A percentile compares a stretch with the other conserved stretches of the same genome.
Evolutionary conservation across 2,888 invertebrate genomes (phyloP).

Genomic region (Neuroscelio doddi): DNA sequence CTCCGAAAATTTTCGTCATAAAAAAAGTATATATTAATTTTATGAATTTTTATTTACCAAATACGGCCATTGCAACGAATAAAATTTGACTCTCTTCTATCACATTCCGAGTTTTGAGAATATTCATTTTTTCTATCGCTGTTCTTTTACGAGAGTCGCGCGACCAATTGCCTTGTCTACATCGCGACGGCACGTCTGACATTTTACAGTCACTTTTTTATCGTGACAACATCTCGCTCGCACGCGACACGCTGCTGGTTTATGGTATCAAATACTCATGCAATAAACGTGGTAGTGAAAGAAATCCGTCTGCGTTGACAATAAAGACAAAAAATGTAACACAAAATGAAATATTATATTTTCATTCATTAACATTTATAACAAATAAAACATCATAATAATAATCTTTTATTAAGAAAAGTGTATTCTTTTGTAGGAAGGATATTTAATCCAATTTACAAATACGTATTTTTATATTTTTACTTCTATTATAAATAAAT

Average conservation of each 20-base stretch:
- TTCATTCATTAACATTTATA: too few relatives aligned
- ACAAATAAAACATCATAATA: too few relatives aligned
- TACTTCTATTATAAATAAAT: too few relatives aligned
- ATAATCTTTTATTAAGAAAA: too few relatives aligned
- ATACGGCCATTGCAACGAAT: not conserved
- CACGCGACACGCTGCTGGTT: conserved; percentile 3
- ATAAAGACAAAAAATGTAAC: too few relatives aligned
- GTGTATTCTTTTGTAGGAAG: too few relatives aligned
- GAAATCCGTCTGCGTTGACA: too few relatives aligned
- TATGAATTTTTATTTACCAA: not conserved
- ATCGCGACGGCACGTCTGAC: not conserved
- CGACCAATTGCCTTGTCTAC: conserved; percentile 8
- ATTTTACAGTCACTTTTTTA: conserved; percentile 9
- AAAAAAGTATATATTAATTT: not conserved
- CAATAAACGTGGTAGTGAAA: not conserved
- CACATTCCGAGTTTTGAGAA: conserved; percentile 1
- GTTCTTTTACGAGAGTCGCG: conserved; percentile 6
- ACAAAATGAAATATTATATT: too few relatives aligned
- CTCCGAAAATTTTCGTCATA: not conserved
- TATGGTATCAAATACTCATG: not conserved
- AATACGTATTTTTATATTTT: too few relatives aligned
- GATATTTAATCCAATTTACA: too few relatives aligned
- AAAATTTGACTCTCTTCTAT: not conserved
- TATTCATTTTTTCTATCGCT: conserved; percentile 1
- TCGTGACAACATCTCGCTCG: not conserved